These are phyloP conservation scores for Aethina tumida DNA, from an alignment of 1,140 invertebrate species.

Conservation along the genomic window DNA sequence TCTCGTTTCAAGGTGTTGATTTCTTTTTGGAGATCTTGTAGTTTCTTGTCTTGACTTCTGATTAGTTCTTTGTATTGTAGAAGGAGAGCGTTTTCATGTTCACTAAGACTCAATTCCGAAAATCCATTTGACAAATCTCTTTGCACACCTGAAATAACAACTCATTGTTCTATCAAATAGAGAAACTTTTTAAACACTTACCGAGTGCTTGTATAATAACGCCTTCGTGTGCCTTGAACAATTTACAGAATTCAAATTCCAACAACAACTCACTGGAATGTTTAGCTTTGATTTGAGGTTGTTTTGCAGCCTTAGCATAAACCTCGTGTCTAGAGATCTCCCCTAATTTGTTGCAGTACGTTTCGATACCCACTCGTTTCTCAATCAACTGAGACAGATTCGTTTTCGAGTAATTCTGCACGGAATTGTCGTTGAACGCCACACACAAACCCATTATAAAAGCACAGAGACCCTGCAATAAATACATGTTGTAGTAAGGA, in stretches of 20 bases:
- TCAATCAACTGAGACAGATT: conserved; percentile 76
- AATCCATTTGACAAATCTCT: conserved; percentile 38
- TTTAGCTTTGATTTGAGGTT: conserved; percentile 77
- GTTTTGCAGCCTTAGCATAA: conserved; percentile 86
- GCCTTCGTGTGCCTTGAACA: conserved; percentile 70
- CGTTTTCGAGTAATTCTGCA: conserved; percentile 69
- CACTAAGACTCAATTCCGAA: conserved; percentile 41
- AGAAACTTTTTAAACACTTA: too few relatives aligned
- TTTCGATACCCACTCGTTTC: conserved; percentile 86
- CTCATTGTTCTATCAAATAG: too few relatives aligned
- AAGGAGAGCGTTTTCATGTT: conserved; percentile 51
- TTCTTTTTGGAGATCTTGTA: conserved; percentile 52
- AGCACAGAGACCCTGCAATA: conserved; percentile 72
- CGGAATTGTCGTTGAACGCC: conserved; percentile 83
- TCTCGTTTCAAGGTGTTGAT: conserved; percentile 43
- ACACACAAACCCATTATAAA: conserved; percentile 91
- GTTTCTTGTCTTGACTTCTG: conserved; percentile 70
- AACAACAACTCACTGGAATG: conserved; percentile 70
- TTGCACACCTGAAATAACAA: too few relatives aligned
- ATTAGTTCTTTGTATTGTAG: conserved; percentile 84
- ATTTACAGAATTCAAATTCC: conserved; percentile 91
- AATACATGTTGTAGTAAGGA: too few relatives aligned
- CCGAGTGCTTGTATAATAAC: conserved; percentile 50
- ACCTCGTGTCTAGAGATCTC: conserved; percentile 82
- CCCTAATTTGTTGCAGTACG: conserved; percentile 75